Percentiles rank a stretch among this genome's conserved stretches.
These are phyloP conservation scores for Odontamblyopus rebecca DNA, from an alignment of 2,797 vertebrate species.

Conservation along the genomic window DNA sequence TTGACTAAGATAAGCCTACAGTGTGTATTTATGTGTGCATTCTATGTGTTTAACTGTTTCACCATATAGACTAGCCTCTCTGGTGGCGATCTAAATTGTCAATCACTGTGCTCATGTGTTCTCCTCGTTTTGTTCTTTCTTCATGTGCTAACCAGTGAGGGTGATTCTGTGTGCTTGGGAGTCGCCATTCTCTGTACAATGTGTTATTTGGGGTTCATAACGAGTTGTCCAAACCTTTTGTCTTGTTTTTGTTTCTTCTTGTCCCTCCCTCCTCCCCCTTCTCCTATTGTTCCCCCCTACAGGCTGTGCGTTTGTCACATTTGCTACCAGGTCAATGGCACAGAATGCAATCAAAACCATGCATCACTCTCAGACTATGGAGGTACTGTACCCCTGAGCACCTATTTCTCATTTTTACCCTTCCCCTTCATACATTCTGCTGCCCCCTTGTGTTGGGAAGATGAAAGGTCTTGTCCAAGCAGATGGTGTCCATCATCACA, in stretches of 20 bases:
- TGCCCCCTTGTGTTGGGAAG: slow-evolving; percentile 72
- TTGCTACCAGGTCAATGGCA: slow-evolving; percentile 99
- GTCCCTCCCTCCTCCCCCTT: slow-evolving; percentile 81
- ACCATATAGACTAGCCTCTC: slow-evolving; percentile 54
- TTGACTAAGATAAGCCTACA: slow-evolving; percentile 30
- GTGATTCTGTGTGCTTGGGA: slow-evolving; percentile 78
- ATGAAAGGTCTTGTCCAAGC: slow-evolving; percentile 45
- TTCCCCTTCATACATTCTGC: slow-evolving; percentile 60
- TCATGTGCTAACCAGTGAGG: slow-evolving; percentile 78
- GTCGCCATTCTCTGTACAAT: slow-evolving; percentile 84
- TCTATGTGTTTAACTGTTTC: slow-evolving; percentile 57
- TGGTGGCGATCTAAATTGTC: slow-evolving; percentile 60
- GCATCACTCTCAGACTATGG: slow-evolving; percentile 99
- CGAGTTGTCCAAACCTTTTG: slow-evolving; percentile 99
- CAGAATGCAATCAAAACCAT: slow-evolving; percentile 99
- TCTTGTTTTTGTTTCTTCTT: slow-evolving; percentile 95
- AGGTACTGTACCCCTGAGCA: slow-evolving; percentile 99
- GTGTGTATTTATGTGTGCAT: slow-evolving; percentile 57
- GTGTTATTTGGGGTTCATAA: slow-evolving; percentile 95
- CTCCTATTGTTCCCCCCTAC: slow-evolving; percentile 92
- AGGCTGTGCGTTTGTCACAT: slow-evolving; percentile 99
- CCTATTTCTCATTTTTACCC: slow-evolving; percentile 66
- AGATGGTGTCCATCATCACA: slow-evolving; percentile 57
- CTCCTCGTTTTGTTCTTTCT: slow-evolving; percentile 74
- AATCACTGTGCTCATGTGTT: slow-evolving; percentile 76